Base-by-base conservation (phyloP, 1,140 invertebrate species). In the Drosophila equinoxialis region DNA sequence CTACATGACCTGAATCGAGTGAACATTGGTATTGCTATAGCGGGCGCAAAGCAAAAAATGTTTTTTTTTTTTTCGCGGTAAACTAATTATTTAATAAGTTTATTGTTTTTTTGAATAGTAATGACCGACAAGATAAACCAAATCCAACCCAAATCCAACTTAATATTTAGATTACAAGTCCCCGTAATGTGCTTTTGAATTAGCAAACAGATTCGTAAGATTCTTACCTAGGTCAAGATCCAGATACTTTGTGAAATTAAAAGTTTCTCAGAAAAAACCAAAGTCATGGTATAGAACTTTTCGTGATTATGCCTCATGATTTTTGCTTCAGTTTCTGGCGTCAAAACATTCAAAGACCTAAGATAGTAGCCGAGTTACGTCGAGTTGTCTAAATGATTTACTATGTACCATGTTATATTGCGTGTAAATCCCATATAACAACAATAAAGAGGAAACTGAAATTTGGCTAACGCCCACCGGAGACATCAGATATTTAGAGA, bases 361-460 rank as follows among this genome's bases (percentile, higher is more conserved):
- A 35, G 14, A 35, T 17, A 58, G 55, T 2, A 30, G 20, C 6
- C 51, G 33, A 8, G n/a, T 42, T 30, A 41, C 51, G 51, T 33
- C 14, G 17, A 14, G n/a, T 14, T n/a, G 26, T 3, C 3, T 14
- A 2, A 8, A 20, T 45, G 51, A 58, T 66, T 66, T 58, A 58
- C 7, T 6, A 26, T 13, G 2, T 51, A 51, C 10, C 2, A 8
- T 17, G 45, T 48, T 7, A 17, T 48, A 48, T 57, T 33, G 2
- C 1, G 55, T 1, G 55, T 37, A 58, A 35, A 77, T 33, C 72
- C 20, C 11, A 11, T 51, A 51, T 23, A 51, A 10, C 10, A 51
- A 23, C 8, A 48, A 20, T 8, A 48, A 8, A 48, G 45, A 20
- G 17, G 45, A 14, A 51, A 10, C 45, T 48, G 2, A 48, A 20